Evolutionary conservation across 2,888 invertebrate species (phyloP), one percentile per base, ranked within the genome.

Genomic region (Macrosoma leucophasiata): DNA sequence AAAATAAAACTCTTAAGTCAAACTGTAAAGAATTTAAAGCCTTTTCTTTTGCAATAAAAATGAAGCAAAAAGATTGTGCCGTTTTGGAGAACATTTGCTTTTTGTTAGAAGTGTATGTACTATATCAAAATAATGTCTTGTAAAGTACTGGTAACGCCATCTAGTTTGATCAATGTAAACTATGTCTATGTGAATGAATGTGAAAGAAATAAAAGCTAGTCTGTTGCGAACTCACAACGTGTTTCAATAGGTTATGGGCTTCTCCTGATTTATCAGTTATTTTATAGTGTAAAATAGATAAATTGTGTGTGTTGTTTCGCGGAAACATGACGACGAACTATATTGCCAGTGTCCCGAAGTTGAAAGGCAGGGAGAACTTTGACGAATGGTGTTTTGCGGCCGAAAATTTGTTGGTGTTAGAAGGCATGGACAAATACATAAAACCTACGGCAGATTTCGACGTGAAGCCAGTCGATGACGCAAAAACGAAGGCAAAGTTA

Each of bases 321-420:
- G 25, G 25, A 26, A 26, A 26, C 13, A 26, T 26, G 25, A 14
- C 25, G 25, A 26, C 1, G 46, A 52, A 13, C 43, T 48, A 5
- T 47, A 43, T 15, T 18, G 24, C 10, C 35, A 26, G 8, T 1
- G 40, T 28, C 5, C 6, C 34, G 9, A 11, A 25, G n/a, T 12
- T 48, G 8, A 38, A 33, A 28, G 46, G 43, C 20, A 2, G 28
- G 9, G 46, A 48, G 15, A 46, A 46, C 13, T 50, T 41, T 27
- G 18, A 39, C 12, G 46, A 48, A 17, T 45, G 44, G 45, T 32
- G 17, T 10, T 50, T 50, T 23, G 46, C 48, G 5, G 44, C 28
- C 6, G 41, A 50, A 18, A 48, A 48, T 33, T 38, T 39, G 7
- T 24, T 48, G 8, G 21, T 46, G 3, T 25, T 48, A 10, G 46